A percentile compares a stretch with the other conserved stretches of the same genome.
Evolutionary conservation across 2,888 invertebrate genomes (phyloP).

Genomic region (Mallateleia sp.): DNA sequence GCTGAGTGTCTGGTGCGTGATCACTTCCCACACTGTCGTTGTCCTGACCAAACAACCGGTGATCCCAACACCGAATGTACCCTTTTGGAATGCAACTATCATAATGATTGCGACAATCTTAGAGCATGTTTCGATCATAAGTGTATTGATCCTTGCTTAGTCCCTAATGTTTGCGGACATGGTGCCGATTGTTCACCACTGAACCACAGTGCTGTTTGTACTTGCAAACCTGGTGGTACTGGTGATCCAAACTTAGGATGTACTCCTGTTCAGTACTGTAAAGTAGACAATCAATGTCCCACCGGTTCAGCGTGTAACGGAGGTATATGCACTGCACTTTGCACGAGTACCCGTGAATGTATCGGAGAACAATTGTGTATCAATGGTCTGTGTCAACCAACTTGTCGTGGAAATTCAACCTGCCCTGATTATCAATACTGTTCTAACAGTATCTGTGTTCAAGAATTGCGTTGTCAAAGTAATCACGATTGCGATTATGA

Average conservation of each 20-base stretch:
- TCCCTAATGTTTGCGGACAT: conserved; percentile 95
- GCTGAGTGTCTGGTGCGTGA: conserved; percentile 93
- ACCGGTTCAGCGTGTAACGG: conserved; percentile 95
- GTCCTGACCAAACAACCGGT: conserved; percentile 94
- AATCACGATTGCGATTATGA: conserved; percentile 94
- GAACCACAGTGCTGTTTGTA: conserved; percentile 95
- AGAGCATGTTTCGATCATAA: conserved; percentile 95
- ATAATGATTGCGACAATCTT: conserved; percentile 93
- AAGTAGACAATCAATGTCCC: conserved; percentile 95
- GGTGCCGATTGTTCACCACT: conserved; percentile 94
- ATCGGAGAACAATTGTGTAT: conserved; percentile 96
- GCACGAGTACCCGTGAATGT: conserved; percentile 95
- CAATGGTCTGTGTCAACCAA: conserved; percentile 95
- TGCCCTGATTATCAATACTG: conserved; percentile 97
- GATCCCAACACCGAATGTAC: conserved; percentile 93
- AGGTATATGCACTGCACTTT: conserved; percentile 95
- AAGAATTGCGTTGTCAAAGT: conserved; percentile 94
- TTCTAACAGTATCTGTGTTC: conserved; percentile 95
- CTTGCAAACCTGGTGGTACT: conserved; percentile 95
- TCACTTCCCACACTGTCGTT: conserved; percentile 94
- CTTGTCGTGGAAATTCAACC: conserved; percentile 94
- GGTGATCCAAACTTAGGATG: conserved; percentile 97
- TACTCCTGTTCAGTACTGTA: conserved; percentile 95
- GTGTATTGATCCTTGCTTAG: conserved; percentile 95
- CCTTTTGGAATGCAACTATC: conserved; percentile 94